Percentiles rank a stretch among this genome's conserved stretches.
Conservation (phyloP, 2,888 invertebrate species). For the Tricholauxania praeusta region DNA sequence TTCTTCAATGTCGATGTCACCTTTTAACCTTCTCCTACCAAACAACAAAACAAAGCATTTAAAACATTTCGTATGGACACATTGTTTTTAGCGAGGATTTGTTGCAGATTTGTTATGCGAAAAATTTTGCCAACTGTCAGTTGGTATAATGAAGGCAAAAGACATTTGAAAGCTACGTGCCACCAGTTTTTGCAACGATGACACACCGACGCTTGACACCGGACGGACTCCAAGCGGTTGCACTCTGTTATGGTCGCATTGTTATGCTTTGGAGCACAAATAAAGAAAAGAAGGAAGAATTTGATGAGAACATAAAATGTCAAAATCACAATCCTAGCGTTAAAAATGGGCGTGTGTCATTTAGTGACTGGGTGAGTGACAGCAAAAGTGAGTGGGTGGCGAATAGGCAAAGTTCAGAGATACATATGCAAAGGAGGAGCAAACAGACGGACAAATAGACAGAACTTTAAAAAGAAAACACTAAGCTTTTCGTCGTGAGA, state of each 20-base stretch:
- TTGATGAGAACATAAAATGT: slow-evolving; percentile 31
- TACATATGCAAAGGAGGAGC: background rate
- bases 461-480: slow-evolving; percentile 9
- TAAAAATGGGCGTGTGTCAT: background rate
- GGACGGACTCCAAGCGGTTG: background rate
- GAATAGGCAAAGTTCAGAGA: background rate
- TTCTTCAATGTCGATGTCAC: background rate
- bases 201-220: background rate
- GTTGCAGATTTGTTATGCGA: slow-evolving; percentile 62
- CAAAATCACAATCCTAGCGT: slow-evolving; percentile 25
- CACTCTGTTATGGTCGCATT: background rate
- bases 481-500: slow-evolving; percentile 8
- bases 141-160: slow-evolving; percentile 54
- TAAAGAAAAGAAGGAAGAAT: too few relatives aligned
- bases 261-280: background rate
- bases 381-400: background rate
- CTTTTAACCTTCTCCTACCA: background rate
- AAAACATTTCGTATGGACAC: slow-evolving; percentile 30
- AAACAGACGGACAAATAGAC: background rate
- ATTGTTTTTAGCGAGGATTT: slow-evolving; percentile 24
- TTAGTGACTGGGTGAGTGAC: background rate
- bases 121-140: slow-evolving; percentile 57
- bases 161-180: slow-evolving; percentile 38
- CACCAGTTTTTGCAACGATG: slow-evolving; percentile 19
- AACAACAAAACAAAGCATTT: slow-evolving; percentile 12